Evolutionary conservation across 2,797 vertebrate species (phyloP).

Genomic region (Ibycter americanus): DNA sequence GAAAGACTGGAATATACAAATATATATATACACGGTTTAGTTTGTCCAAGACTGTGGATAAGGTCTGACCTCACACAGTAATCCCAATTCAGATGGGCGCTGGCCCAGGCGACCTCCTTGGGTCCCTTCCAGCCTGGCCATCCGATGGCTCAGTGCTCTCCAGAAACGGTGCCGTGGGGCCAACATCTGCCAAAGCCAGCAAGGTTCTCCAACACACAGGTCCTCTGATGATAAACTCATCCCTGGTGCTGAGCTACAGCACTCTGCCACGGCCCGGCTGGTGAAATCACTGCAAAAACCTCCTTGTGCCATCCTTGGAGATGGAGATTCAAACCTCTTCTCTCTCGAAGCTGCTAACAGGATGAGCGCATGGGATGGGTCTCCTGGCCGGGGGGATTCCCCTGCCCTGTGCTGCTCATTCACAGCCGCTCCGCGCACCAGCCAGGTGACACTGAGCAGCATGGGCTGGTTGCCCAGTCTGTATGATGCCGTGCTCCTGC

Average conservation of each 20-base stretch:
- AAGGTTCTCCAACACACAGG: not conserved
- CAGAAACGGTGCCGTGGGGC: not conserved
- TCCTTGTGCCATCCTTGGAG: not conserved
- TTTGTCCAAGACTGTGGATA: not conserved
- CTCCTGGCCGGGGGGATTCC: not conserved
- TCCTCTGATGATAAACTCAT: not conserved
- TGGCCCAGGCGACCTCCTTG: not conserved
- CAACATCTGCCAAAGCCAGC: not conserved
- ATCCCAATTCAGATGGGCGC: rapidly evolving
- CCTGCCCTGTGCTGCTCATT: not conserved
- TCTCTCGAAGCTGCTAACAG: rapidly evolving
- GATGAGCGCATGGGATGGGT: rapidly evolving
- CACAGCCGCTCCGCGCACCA: not conserved
- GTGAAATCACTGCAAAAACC: not conserved
- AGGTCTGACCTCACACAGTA: not conserved
- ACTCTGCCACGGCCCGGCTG: rapidly evolving
- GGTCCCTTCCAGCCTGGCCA: not conserved
- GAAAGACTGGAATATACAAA: not conserved
- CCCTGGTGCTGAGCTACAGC: rapidly evolving
- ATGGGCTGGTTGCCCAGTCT: not conserved
- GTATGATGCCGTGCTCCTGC: rapidly evolving
- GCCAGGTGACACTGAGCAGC: not conserved
- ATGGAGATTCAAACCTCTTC: not conserved
- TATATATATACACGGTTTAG: rapidly evolving
- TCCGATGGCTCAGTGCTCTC: not conserved